Percentiles rank a stretch among this genome's conserved stretches.
These are phyloP conservation scores for Nylanderia fulva DNA, from an alignment of 1,140 invertebrate species.

Conservation along the genomic window DNA sequence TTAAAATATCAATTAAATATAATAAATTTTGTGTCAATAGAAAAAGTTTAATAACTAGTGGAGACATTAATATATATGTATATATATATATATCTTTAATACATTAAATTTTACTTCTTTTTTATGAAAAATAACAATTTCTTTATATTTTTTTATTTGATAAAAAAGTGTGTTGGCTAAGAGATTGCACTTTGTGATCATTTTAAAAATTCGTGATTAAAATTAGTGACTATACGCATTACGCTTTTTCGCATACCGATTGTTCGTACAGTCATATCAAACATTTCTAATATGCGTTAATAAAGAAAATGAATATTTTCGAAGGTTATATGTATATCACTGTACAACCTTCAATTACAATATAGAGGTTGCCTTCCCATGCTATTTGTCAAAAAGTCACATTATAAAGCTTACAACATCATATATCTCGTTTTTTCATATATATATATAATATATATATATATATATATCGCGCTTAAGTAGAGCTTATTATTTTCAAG, in stretches of 20 bases:
- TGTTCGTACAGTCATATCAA: slow-evolving; percentile 75
- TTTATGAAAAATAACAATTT: slow-evolving; percentile 86
- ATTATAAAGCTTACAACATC: slow-evolving; percentile 62
- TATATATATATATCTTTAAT: slow-evolving; percentile 78
- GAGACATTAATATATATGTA: slow-evolving; percentile 66
- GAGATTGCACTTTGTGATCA: slow-evolving; percentile 86
- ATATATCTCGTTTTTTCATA: slow-evolving; percentile 63
- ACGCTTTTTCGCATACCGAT: slow-evolving; percentile 69
- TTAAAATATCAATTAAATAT: slow-evolving; percentile 75
- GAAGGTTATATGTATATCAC: slow-evolving; percentile 55
- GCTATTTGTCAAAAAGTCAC: slow-evolving; percentile 47
- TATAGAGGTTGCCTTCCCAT: slow-evolving; percentile 65
- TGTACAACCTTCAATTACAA: slow-evolving; percentile 68
- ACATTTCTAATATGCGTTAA: slow-evolving; percentile 72
- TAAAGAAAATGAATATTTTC: slow-evolving; percentile 73
- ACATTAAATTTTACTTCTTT: slow-evolving; percentile 82
- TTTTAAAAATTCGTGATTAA: slow-evolving; percentile 83
- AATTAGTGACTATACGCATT: slow-evolving; percentile 77
- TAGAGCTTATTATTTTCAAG: slow-evolving; percentile 52
- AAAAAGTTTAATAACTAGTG: slow-evolving; percentile 83
- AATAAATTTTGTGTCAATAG: slow-evolving; percentile 81
- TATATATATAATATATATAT: slow-evolving; percentile 67
- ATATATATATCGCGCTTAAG: slow-evolving; percentile 65
- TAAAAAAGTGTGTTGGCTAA: slow-evolving; percentile 85
- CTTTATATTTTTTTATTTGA: slow-evolving; percentile 82